phyloP scores from a whole-genome alignment of 2,797 vertebrate genomes.

The Gorsachius magnificus region DNA sequence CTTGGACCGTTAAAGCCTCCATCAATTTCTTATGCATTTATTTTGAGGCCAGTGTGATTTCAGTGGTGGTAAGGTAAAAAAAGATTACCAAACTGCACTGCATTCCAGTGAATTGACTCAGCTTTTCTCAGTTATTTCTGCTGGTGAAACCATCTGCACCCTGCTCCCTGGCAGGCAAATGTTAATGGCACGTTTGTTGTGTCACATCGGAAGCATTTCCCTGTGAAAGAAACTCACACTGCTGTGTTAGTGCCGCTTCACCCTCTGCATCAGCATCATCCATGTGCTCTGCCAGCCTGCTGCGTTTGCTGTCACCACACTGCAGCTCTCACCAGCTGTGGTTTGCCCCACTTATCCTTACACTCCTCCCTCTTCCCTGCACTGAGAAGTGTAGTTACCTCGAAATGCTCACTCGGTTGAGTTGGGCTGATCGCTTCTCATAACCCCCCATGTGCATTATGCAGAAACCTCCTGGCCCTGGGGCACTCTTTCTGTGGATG shows the following conservation, averaged over 20 bases:
- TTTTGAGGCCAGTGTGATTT: not conserved
- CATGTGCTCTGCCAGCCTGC: not conserved
- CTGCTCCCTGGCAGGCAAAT: not conserved
- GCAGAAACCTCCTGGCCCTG: not conserved
- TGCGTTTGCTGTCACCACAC: not conserved
- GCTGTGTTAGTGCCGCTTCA: not conserved
- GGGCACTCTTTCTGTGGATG: not conserved
- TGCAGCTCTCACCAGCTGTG: not conserved
- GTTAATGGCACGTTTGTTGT: not conserved
- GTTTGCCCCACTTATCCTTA: not conserved
- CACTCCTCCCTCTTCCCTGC: not conserved
- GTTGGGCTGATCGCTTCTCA: not conserved
- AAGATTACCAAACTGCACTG: not conserved
- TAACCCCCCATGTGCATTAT: accelerated
- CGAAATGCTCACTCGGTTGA: accelerated
- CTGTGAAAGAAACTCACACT: not conserved
- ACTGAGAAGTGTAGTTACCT: not conserved
- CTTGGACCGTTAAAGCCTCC: not conserved
- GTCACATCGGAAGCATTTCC: not conserved
- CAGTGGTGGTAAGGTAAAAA: not conserved
- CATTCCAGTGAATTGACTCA: not conserved
- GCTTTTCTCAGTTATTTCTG: not conserved
- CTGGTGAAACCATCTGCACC: not conserved
- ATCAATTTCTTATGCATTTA: not conserved
- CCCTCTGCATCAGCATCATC: not conserved